phyloP scores from a whole-genome alignment of 2,113 vertebrate species.

The Tragulus kanchil region DNA sequence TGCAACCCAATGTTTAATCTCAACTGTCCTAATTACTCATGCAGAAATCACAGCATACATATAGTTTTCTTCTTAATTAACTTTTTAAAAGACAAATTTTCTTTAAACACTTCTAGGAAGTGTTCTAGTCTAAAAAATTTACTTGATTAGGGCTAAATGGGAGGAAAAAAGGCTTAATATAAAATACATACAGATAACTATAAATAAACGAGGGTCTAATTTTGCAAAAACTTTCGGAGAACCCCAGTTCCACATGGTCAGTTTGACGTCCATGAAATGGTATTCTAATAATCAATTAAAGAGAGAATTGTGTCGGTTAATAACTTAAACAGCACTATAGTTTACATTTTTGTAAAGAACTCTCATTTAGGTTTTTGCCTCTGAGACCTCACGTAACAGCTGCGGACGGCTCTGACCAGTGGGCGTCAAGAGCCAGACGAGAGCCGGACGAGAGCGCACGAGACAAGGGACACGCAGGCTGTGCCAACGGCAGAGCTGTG shows the following conservation, averaged over 20 bases:
- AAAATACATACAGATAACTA: not conserved
- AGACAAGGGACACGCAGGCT: not conserved
- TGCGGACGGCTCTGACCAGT: not conserved
- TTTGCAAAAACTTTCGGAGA: not conserved
- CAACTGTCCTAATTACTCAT: not conserved
- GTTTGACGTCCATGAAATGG: not conserved
- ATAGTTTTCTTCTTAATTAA: not conserved
- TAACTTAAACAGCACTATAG: not conserved
- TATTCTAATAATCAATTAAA: not conserved
- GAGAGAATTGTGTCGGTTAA: not conserved
- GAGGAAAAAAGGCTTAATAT: not conserved
- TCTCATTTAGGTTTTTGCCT: not conserved
- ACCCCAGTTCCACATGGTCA: not conserved
- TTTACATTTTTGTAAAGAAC: not conserved
- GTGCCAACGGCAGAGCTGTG: not conserved
- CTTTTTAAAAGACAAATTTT: slow-evolving; percentile 26
- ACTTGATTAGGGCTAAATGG: not conserved
- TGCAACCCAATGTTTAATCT: not conserved
- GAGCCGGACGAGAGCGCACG: not conserved
- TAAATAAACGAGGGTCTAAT: slow-evolving; percentile 7
- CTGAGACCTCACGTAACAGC: not conserved
- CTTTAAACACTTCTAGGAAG: not conserved
- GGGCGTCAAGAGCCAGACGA: not conserved
- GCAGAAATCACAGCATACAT: not conserved
- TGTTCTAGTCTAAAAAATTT: slow-evolving; percentile 8